Evolutionary conservation across 2,888 invertebrate species (phyloP), one percentile per base, ranked within the genome.

Genomic region (Rhorus exstirpatorius): DNA sequence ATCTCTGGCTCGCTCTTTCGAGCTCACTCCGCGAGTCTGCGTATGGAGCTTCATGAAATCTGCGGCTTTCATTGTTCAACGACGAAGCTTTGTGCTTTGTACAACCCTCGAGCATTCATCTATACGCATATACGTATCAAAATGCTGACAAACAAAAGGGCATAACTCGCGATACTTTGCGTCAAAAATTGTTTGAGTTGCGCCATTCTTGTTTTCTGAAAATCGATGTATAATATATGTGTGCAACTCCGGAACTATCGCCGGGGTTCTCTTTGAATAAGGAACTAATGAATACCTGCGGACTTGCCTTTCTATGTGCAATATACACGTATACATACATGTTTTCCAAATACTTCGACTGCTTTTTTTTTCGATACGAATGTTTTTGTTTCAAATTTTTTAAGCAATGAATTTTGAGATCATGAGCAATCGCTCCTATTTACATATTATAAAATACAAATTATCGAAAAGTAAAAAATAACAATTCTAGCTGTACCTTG

Each of bases 21-120:
- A 85, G 83, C 83, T 70, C 86, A 81, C 84, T 41, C 51, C 46
- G n/a, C 60, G 21, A 61, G 26, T 65, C 10, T 60, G 60, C 26
- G 70, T 71, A 24, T 44, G 78, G 85, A 85, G 90, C 91, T 92
- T 92, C 91, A 90, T 92, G 91, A 92, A 92, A 92, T 92, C 92
- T 92, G 90, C 88, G 89, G 88, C 87, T 87, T 90, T 91, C 91
- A 91, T 91, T 91, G 91, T 91, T 90, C 90, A 86, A 26, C 89
- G 88, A 88, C 89, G 86, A 88, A 91, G 92, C 92, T 91, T 91
- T 91, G 91, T 91, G 90, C 91, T 91, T 91, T 91, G 92, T 92
- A 88, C 88, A 87, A 89, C 87, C 83, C 67, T 44, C 71, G 65
- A 81, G 67, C 61, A 17, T 46, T 3, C 31, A 0, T 21, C 21